Evolutionary conservation across 64 coral and sea anemone species (phyloP), one percentile per base, ranked within the genome.

Genomic region (Dendronephthya gigantea): DNA sequence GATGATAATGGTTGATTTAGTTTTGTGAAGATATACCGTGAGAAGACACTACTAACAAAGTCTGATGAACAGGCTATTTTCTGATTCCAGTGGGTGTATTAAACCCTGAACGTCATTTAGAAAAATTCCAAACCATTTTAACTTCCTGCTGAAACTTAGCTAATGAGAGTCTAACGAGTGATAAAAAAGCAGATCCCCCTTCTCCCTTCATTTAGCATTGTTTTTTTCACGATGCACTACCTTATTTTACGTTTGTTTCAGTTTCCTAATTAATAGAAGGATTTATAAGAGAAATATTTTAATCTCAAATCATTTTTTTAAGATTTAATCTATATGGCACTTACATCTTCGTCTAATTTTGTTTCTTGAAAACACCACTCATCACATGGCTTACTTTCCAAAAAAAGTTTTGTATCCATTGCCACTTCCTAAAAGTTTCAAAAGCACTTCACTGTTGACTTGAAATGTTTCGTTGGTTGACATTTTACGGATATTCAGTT

Each of bases 331-430:
- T 45, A 45, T 4, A 4, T 45, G 41, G 11, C 1, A 81, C 68
- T 85, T 76, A 98, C 95, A 76, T 87, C 58, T 49, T 91, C 87
- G 84, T 98, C 95, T 0, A 98, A 82, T 81, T 98, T 98, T 2
- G 87, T 86, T 76, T 98, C 95, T 85, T 98, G 48, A 84, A 98
- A 98, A 30, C 35, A 48, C 91, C 91, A 98, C 2, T 87, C 90
- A 35, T 89, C 83, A 65, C 84, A 56, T 17, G 69, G 70, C 7
- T 68, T 22, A 62, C 85, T 90, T 81, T 83, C 66, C 22, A 93
- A 36, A 23, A 84, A 90, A 49, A 98, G 83, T 22, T 83, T 49
- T 23, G 82, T 98, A 84, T 98, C 92, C 40, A 81, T 93, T 49
- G 88, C 86, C 34, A 98, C 68, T 28, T 51, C 84, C 95, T 98